Conservation (phyloP, 2,113 vertebrate species). For the Calyptomena viridis region DNA sequence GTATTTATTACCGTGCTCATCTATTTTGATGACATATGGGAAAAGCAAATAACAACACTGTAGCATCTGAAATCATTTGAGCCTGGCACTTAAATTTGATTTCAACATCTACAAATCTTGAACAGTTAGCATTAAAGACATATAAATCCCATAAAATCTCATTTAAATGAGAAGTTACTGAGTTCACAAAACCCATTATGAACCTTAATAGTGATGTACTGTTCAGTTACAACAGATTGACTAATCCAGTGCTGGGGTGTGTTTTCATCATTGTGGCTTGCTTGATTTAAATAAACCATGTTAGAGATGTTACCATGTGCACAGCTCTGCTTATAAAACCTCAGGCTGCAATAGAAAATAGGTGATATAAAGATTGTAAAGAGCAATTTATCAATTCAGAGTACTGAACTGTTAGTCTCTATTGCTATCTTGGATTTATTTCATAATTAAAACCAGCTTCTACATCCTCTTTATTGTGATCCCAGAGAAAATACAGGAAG, state of each 20-base stretch:
- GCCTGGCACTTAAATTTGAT: constrained; percentile 53
- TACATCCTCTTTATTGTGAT: background rate
- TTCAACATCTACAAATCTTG: constrained; percentile 66
- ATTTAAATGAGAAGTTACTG: constrained; percentile 64
- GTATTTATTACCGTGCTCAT: background rate
- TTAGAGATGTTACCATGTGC: background rate
- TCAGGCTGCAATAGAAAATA: background rate
- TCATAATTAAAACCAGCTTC: background rate
- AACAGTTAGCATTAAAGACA: constrained; percentile 64
- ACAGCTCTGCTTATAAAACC: constrained; percentile 3
- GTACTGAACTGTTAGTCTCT: background rate
- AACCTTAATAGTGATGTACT: constrained; percentile 63
- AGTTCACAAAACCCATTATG: constrained; percentile 69
- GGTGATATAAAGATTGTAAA: background rate
- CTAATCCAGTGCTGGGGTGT: constrained; percentile 49
- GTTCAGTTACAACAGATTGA: constrained; percentile 40
- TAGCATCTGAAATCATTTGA: constrained; percentile 54
- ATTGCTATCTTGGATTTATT: constrained; percentile 1
- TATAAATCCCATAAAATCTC: constrained; percentile 66
- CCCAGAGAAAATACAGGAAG: background rate
- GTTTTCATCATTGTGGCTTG: background rate
- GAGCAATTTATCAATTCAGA: background rate
- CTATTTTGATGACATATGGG: background rate
- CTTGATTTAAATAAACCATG: constrained; percentile 29
- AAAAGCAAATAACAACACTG: constrained; percentile 33